Conservation (phyloP, 2,888 invertebrate genomes). For the Anticlea derivata region DNA sequence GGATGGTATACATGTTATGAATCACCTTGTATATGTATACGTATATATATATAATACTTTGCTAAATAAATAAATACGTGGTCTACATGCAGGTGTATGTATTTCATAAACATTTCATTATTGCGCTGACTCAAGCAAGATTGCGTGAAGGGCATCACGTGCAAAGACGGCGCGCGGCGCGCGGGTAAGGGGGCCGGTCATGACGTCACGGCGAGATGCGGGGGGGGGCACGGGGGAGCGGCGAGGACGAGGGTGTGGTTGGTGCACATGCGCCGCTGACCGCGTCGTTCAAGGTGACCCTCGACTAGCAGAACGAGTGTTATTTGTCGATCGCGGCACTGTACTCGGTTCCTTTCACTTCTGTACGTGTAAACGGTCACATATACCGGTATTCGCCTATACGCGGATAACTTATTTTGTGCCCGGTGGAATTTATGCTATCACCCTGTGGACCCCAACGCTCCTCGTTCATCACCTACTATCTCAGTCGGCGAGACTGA, state of each 20-base stretch:
- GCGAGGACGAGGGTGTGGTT: conserved; percentile 76
- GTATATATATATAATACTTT: too few species aligned
- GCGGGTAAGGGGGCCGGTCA: conserved; percentile 24
- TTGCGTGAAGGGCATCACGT: conserved; percentile 72
- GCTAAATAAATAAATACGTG: neutral
- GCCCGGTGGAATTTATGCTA: conserved; percentile 71
- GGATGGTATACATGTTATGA: too few species aligned
- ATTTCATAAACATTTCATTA: conserved; percentile 48
- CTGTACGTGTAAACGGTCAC: conserved; percentile 50
- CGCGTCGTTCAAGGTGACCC: conserved; percentile 77
- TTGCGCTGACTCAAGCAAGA: conserved; percentile 51
- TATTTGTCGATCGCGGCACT: conserved; percentile 55
- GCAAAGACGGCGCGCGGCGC: conserved; percentile 40
- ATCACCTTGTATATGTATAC: too few species aligned
- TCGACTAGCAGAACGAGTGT: conserved; percentile 62
- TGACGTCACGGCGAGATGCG: conserved; percentile 25
- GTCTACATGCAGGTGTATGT: conserved; percentile 21
- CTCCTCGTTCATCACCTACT: conserved; percentile 79
- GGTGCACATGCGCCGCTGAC: conserved; percentile 78
- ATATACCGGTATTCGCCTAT: conserved; percentile 64
- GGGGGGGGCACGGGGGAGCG: conserved; percentile 38
- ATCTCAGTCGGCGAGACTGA: conserved; percentile 76
- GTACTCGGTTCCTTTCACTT: conserved; percentile 72
- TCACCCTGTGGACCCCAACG: conserved; percentile 80
- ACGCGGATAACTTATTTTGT: conserved; percentile 65